Percentiles rank a stretch among this genome's conserved stretches.
These are phyloP conservation scores for Arenaria interpres DNA, from an alignment of 2,113 vertebrate species.

Conservation along the genomic window DNA sequence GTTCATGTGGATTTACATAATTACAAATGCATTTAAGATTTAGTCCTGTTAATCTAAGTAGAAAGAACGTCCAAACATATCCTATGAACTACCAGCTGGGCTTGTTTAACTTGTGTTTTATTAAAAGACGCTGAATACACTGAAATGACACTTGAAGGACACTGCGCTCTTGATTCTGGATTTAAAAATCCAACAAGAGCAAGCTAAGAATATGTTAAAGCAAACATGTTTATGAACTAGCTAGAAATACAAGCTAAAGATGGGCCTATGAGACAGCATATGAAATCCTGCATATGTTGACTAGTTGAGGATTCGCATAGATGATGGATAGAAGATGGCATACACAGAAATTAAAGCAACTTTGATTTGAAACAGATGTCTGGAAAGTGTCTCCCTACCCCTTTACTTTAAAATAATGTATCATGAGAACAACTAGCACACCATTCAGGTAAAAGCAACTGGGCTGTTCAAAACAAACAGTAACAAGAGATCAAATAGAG, in stretches of 20 bases:
- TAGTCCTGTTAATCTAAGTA: neutral
- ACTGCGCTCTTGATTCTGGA: conserved; percentile 30
- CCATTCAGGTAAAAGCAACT: neutral
- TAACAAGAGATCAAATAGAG: neutral
- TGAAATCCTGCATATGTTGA: conserved; percentile 42
- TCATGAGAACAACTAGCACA: neutral
- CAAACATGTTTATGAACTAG: conserved; percentile 24
- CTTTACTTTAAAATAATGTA: neutral
- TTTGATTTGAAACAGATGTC: conserved; percentile 67
- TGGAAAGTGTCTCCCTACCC: neutral
- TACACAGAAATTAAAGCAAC: conserved; percentile 62
- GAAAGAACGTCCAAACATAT: conserved; percentile 54
- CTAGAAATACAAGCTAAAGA: conserved; percentile 37
- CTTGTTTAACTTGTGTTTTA: conserved; percentile 34
- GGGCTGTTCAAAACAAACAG: neutral
- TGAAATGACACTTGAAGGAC: conserved; percentile 46
- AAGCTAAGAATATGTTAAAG: conserved; percentile 44
- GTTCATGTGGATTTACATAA: neutral
- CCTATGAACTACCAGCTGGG: conserved; percentile 27
- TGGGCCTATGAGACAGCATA: conserved; percentile 24
- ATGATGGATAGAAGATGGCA: conserved; percentile 66
- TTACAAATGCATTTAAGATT: neutral
- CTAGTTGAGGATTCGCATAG: conserved; percentile 57
- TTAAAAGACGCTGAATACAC: conserved; percentile 31
- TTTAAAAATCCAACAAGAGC: conserved; percentile 43